Conservation (phyloP, 92 coral and sea anemone species). For the Metridium senile region DNA sequence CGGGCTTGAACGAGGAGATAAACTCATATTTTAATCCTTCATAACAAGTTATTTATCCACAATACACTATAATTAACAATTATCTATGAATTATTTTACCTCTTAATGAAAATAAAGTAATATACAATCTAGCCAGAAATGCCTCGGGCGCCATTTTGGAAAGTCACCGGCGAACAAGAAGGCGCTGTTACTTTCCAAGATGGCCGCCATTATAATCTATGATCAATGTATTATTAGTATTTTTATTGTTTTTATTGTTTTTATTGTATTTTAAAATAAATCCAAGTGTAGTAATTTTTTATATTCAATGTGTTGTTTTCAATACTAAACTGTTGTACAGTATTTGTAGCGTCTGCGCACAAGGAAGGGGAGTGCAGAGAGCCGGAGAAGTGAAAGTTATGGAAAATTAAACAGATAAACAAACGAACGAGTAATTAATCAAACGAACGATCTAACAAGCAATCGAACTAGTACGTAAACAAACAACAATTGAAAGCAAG, state of each 20-base stretch:
- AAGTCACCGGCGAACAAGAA: neutral
- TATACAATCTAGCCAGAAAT: neutral
- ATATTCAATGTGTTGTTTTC: conserved; percentile 1
- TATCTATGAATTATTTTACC: neutral
- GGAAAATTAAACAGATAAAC: too few species aligned
- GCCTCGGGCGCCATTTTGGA: neutral
- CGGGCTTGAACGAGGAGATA: neutral
- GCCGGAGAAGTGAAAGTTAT: neutral
- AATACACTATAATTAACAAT: neutral
- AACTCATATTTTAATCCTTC: neutral
- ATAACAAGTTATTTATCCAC: conserved; percentile 5
- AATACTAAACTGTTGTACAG: neutral
- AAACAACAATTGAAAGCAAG: too few species aligned
- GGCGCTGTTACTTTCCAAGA: conserved; percentile 25
- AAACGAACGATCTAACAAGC: too few species aligned
- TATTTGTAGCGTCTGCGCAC: neutral
- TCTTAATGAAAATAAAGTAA: neutral
- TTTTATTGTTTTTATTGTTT: conserved; percentile 13
- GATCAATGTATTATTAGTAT: conserved; percentile 1
- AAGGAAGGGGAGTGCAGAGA: neutral
- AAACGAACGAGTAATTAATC: too few species aligned
- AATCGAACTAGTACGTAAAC: too few species aligned
- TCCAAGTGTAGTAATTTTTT: conserved; percentile 18
- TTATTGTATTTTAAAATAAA: conserved; percentile 20
- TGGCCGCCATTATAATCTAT: conserved; percentile 2